These are phyloP conservation scores for Triops longicaudatus DNA, from an alignment of 1,140 invertebrate genomes.

Conservation along the genomic window DNA sequence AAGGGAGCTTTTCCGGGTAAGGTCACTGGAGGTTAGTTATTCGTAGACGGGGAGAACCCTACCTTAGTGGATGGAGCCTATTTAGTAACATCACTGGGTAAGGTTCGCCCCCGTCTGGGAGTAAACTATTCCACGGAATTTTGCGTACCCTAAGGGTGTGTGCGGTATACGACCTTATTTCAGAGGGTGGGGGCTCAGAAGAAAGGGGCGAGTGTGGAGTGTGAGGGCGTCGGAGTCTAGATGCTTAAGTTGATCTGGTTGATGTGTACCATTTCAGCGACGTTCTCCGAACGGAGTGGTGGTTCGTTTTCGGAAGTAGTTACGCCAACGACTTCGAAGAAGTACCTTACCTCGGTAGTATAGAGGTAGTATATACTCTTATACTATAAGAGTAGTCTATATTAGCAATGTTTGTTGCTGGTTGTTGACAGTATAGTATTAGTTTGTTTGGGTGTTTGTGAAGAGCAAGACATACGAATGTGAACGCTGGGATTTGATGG, in stretches of 20 bases:
- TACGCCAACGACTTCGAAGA: neutral
- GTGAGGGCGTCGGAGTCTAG: neutral
- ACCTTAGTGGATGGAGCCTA: constrained; percentile 26
- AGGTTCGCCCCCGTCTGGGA: constrained; percentile 21
- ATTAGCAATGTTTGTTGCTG: no score
- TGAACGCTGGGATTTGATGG: constrained; percentile 18
- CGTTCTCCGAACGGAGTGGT: constrained; percentile 4
- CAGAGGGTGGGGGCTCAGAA: neutral
- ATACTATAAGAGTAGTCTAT: no score
- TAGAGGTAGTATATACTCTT: no score
- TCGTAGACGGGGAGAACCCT: constrained; percentile 25
- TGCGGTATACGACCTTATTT: neutral
- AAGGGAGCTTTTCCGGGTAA: neutral
- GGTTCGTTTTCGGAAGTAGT: constrained; percentile 7
- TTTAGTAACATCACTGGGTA: constrained; percentile 24
- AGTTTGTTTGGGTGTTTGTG: no score
- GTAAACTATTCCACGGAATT: constrained; percentile 17
- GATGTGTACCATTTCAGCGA: neutral
- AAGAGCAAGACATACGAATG: no score
- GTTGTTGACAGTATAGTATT: neutral
- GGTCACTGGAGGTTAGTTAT: neutral
- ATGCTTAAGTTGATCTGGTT: neutral
- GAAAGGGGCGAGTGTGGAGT: neutral
- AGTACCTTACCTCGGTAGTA: no score
- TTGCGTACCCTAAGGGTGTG: neutral